These are phyloP conservation scores for Ptyas mucosa DNA, from an alignment of 2,113 vertebrate species.

Conservation along the genomic window DNA sequence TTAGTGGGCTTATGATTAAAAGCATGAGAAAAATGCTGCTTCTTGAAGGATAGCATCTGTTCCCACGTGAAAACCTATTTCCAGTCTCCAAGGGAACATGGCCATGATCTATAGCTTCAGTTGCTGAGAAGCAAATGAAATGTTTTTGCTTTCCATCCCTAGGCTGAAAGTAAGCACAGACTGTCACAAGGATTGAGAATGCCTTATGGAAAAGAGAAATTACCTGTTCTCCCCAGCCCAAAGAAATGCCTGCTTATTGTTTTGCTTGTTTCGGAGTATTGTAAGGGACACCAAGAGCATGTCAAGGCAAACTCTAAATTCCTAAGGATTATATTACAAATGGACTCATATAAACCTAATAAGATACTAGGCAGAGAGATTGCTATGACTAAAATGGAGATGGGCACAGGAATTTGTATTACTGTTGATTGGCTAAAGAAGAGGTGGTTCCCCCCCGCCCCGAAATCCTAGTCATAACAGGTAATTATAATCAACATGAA, in stretches of 20 bases:
- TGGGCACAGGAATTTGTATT: background rate
- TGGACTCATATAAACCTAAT: background rate
- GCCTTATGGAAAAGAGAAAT: background rate
- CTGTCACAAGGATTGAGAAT: constrained; percentile 41
- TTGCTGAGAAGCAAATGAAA: constrained; percentile 53
- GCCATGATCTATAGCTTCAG: constrained; percentile 45
- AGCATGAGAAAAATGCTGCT: constrained; percentile 38
- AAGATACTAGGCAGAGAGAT: background rate
- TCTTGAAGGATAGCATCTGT: constrained; percentile 33
- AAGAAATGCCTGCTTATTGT: rapidly evolving
- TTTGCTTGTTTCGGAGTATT: background rate
- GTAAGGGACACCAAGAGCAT: background rate
- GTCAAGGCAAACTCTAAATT: background rate
- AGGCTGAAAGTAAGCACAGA: constrained; percentile 21
- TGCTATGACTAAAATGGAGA: background rate
- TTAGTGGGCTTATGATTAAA: constrained; percentile 38
- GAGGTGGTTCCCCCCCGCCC: rapidly evolving
- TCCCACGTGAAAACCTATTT: constrained; percentile 20
- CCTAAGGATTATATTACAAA: background rate
- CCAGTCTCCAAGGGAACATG: constrained; percentile 37
- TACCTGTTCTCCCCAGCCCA: background rate
- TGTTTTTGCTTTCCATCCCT: constrained; percentile 47
- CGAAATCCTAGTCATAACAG: background rate
- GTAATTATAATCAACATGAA: background rate
- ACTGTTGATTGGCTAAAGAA: background rate